phyloP scores from a whole-genome alignment of 2,888 invertebrate species.

The Netelia melanura region DNA sequence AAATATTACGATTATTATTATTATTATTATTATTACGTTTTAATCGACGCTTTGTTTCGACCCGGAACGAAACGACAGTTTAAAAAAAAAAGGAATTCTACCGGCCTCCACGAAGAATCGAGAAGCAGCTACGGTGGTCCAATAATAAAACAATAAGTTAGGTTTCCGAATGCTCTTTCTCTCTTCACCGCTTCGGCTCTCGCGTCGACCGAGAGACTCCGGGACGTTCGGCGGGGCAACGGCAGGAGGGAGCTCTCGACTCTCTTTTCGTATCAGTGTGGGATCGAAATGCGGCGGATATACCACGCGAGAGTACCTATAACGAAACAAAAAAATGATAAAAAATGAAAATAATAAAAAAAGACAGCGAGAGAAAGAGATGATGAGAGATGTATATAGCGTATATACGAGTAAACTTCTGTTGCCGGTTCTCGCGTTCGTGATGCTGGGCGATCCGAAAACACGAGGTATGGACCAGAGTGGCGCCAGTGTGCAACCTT shows the following conservation, averaged over 20 bases:
- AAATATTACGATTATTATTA: not conserved
- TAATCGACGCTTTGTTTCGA: constrained; percentile 6
- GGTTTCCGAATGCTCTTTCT: constrained; percentile 35
- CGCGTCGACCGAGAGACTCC: constrained; percentile 67
- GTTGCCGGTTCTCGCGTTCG: constrained; percentile 58
- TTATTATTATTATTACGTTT: not conserved
- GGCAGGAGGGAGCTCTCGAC: constrained; percentile 28
- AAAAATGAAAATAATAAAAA: constrained; percentile 36
- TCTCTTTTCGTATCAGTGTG: constrained; percentile 77
- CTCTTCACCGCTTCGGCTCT: constrained; percentile 54
- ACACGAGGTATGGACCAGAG: constrained; percentile 75
- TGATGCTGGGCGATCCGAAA: constrained; percentile 65
- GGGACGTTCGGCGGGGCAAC: constrained; percentile 22
- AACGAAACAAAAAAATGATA: constrained; percentile 8
- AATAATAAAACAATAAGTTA: constrained; percentile 83
- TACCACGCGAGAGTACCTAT: constrained; percentile 62
- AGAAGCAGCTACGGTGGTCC: constrained; percentile 81
- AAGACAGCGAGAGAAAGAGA: constrained; percentile 41
- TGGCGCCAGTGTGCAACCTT: constrained; percentile 76
- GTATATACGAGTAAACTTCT: constrained; percentile 54
- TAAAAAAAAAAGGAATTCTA: constrained; percentile 30
- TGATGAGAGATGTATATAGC: constrained; percentile 45
- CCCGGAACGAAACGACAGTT: not conserved
- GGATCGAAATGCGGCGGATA: constrained; percentile 78
- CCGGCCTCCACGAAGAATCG: constrained; percentile 55